A percentile compares a stretch with the other conserved stretches of the same genome.
These are phyloP conservation scores for Zenarchopterus dispar DNA, from an alignment of 2,797 vertebrate genomes.

Conservation along the genomic window DNA sequence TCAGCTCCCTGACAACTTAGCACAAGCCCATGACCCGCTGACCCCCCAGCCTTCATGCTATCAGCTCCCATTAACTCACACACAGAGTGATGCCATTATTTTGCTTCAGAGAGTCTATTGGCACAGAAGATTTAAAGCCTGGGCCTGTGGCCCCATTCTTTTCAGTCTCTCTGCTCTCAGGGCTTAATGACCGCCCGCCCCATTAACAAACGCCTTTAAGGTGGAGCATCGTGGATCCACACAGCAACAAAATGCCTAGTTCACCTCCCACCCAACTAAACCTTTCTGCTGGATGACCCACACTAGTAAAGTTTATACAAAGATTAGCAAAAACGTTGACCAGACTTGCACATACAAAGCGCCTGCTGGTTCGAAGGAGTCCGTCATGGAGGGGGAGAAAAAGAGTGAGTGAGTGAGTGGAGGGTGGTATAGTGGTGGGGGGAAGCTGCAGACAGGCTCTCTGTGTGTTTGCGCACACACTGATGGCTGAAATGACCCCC, in stretches of 20 bases:
- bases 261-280: conserved; percentile 59
- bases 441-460: conserved; percentile 73
- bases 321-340: conserved; percentile 72
- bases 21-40: conserved; percentile 82
- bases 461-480: conserved; percentile 79
- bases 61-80: conserved; percentile 90
- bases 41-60: conserved; percentile 87
- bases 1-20: conserved; percentile 90
- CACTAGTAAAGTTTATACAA: conserved; percentile 70
- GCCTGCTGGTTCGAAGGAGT: conserved; percentile 61
- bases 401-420: conserved; percentile 47
- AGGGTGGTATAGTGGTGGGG: conserved; percentile 48
- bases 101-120: conserved; percentile 87
- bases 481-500: conserved; percentile 79
- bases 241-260: conserved; percentile 66
- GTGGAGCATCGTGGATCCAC: conserved; percentile 69
- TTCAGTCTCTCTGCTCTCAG: conserved; percentile 83
- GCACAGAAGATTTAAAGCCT: conserved; percentile 82
- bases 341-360: conserved; percentile 68
- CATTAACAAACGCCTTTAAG: conserved; percentile 83
- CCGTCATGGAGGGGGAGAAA: conserved; percentile 43
- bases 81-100: conserved; percentile 86
- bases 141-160: conserved; percentile 80
- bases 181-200: conserved; percentile 77
- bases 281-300: conserved; percentile 70